Conservation (phyloP, 1,140 invertebrate species). For the Drosophila bocki region DNA sequence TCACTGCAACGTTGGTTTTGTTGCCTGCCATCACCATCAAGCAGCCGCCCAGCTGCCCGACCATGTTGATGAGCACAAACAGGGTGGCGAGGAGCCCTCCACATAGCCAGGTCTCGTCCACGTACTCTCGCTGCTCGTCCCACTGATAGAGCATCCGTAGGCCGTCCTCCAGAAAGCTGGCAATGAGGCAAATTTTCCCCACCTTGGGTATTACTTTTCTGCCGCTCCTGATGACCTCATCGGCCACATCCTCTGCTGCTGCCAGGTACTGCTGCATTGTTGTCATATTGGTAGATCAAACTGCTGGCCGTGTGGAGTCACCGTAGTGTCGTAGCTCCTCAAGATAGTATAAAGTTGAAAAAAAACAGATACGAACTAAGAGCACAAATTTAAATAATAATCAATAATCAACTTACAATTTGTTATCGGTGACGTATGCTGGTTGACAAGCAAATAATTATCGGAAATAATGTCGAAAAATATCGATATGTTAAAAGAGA, state of each 20-base stretch:
- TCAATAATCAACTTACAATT: not conserved
- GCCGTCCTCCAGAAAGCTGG: conserved; percentile 99
- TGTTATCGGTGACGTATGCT: not conserved
- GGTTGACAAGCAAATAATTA: not conserved
- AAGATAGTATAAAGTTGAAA: conserved; percentile 35
- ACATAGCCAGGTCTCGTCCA: conserved; percentile 98
- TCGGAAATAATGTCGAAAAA: not conserved
- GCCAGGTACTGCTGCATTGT: conserved; percentile 94
- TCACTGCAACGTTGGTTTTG: conserved; percentile 96
- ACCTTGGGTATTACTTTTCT: conserved; percentile 98
- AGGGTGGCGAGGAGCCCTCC: conserved; percentile 94
- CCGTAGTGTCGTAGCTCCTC: conserved; percentile 17
- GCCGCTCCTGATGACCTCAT: conserved; percentile 96
- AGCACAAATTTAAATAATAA: conserved; percentile 60
- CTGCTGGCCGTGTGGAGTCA: conserved; percentile 1
- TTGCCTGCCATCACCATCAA: conserved; percentile 97
- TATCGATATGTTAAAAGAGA: not conserved
- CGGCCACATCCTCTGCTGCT: conserved; percentile 96
- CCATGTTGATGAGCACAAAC: conserved; percentile 96
- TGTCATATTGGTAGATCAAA: conserved; percentile 87
- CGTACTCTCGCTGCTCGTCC: conserved; percentile 98
- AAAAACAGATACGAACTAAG: conserved; percentile 55
- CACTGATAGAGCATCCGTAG: conserved; percentile 99
- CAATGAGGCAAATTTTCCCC: conserved; percentile 97
- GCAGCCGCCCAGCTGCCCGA: conserved; percentile 98